Evolutionary conservation across 2,113 vertebrate species (phyloP).

Genomic region (Podilymbus podiceps): DNA sequence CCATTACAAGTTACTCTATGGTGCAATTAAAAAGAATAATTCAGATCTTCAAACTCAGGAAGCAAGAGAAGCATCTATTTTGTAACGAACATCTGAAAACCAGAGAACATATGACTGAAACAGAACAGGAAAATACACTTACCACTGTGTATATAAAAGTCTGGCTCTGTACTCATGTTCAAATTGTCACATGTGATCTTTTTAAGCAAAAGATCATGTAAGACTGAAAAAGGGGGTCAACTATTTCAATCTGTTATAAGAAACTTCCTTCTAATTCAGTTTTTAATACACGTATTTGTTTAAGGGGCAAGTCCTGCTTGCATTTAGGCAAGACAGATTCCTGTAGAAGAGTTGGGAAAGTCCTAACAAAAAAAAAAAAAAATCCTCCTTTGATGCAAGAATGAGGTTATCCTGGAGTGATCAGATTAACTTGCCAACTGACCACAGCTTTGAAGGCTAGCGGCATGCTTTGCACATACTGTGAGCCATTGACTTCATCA

Average conservation of each 20-base stretch:
- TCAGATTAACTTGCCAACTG: constrained; percentile 63
- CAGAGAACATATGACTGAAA: background rate
- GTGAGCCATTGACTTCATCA: constrained; percentile 53
- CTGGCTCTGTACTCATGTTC: background rate
- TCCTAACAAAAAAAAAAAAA: background rate
- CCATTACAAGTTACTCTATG: background rate
- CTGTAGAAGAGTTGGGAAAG: constrained; percentile 5
- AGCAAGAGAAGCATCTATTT: background rate
- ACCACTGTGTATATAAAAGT: background rate
- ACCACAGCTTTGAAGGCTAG: constrained; percentile 61
- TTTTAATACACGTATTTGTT: constrained; percentile 56
- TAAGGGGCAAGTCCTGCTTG: background rate
- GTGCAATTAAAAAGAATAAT: background rate
- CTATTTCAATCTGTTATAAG: background rate
- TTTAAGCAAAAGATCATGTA: background rate
- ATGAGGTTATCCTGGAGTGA: constrained; percentile 63
- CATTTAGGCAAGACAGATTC: constrained; percentile 51
- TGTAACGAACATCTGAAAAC: background rate
- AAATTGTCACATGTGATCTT: background rate
- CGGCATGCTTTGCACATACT: constrained; percentile 16
- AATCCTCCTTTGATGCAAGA: constrained; percentile 70
- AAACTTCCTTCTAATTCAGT: constrained; percentile 10
- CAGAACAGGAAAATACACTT: background rate
- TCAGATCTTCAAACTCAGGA: background rate
- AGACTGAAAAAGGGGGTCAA: background rate